Percentiles rank a stretch among this genome's conserved stretches.
Evolutionary conservation across 2,888 invertebrate genomes (phyloP).

Genomic region (Acanthoscelides obtectus): DNA sequence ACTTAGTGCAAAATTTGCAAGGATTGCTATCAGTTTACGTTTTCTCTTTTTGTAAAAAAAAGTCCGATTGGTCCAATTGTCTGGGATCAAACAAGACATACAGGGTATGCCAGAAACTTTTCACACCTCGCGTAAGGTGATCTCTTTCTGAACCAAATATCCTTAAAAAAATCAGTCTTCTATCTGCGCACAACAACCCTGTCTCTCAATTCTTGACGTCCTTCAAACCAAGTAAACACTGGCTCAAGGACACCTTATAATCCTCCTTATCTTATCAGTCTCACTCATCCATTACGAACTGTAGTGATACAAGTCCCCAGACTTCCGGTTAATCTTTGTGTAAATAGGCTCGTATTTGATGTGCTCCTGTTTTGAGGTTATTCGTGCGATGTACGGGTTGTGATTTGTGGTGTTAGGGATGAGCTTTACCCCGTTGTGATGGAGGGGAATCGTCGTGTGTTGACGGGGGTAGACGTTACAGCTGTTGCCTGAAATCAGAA

Average conservation of each 20-base stretch:
- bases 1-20: no score
- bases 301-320: conserved; percentile 41
- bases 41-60: no score
- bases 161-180: not conserved
- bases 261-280: no score
- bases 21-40: no score
- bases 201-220: not conserved
- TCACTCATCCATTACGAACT: conserved; percentile 34
- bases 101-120: no score
- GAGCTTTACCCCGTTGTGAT: conserved; percentile 60
- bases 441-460: conserved; percentile 57
- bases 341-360: conserved; percentile 39
- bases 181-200: not conserved
- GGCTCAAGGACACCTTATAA: not conserved
- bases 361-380: conserved; percentile 30
- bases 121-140: no score
- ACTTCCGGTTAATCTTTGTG: conserved; percentile 38
- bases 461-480: conserved; percentile 55
- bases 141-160: no score
- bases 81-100: no score
- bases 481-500: conserved; percentile 38
- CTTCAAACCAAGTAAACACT: not conserved
- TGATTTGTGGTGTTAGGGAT: conserved; percentile 36
- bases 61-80: no score
- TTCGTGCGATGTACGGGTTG: conserved; percentile 38